Conservation (phyloP, 2,888 invertebrate genomes). For the Parnassius smintheus region DNA sequence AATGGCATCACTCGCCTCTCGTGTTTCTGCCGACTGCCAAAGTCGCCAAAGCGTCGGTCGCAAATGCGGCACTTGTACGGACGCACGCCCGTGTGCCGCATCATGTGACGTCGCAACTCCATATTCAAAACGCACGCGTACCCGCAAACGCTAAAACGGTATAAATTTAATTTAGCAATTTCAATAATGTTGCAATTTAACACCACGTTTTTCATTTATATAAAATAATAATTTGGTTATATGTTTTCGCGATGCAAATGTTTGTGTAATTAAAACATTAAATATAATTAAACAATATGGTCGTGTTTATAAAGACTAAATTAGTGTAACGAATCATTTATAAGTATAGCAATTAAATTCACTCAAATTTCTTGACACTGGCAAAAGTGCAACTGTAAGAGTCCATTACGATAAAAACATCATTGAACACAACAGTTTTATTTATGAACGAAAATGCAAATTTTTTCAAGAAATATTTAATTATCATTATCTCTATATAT, state of each 20-base stretch:
- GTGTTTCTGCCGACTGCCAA: conserved; percentile 72
- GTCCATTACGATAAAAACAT: too few species aligned
- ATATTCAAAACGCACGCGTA: conserved; percentile 55
- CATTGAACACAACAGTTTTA: too few species aligned
- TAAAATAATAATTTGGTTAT: too few species aligned
- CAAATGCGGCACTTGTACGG: conserved; percentile 75
- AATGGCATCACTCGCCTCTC: conserved; percentile 57
- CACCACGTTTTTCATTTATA: too few species aligned
- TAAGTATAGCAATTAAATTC: too few species aligned
- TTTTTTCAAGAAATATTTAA: neutral
- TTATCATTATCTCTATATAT: neutral
- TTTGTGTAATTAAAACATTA: too few species aligned
- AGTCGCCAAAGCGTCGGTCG: conserved; percentile 71
- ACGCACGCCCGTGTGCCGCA: conserved; percentile 70
- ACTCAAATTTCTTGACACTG: too few species aligned
- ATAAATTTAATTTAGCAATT: neutral
- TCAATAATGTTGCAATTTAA: neutral
- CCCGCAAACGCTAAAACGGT: conserved; percentile 49
- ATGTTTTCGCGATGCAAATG: too few species aligned
- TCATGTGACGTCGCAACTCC: conserved; percentile 68
- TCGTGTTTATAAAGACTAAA: too few species aligned
- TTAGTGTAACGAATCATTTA: too few species aligned
- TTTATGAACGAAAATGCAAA: neutral
- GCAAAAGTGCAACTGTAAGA: too few species aligned
- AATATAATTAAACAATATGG: too few species aligned